Evolutionary conservation across 2,797 vertebrate species (phyloP).

Genomic region (Sebastolobus altivelis): DNA sequence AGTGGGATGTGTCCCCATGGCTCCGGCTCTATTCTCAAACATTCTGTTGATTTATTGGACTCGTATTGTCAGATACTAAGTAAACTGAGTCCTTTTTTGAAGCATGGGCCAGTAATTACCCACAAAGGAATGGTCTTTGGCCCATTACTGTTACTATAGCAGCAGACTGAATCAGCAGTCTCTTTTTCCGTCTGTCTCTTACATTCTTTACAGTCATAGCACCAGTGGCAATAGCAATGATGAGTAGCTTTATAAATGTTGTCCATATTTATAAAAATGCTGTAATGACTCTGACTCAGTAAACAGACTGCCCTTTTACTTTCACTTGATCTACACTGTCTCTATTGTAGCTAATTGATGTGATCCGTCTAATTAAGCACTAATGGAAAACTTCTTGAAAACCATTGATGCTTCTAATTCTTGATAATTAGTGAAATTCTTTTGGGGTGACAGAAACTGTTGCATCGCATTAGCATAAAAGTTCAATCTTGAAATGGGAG

Average conservation of each 20-base stretch:
- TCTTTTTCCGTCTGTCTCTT: not conserved
- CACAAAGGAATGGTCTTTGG: conserved; percentile 45
- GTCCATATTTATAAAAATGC: not conserved
- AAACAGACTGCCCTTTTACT: conserved; percentile 12
- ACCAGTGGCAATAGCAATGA: not conserved
- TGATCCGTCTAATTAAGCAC: conserved; percentile 20
- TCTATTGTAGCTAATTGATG: conserved; percentile 20
- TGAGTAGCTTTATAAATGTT: not conserved
- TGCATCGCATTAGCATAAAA: not conserved
- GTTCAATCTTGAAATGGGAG: not conserved
- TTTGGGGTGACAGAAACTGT: not conserved
- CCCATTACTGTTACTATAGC: conserved; percentile 43
- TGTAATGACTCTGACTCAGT: not conserved
- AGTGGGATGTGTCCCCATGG: conserved; percentile 62
- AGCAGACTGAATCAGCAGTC: conserved; percentile 24
- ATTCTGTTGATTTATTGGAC: conserved; percentile 60
- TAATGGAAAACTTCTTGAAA: conserved; percentile 26
- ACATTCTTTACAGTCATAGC: not conserved
- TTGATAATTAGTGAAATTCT: conserved; percentile 14
- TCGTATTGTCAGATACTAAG: conserved; percentile 53
- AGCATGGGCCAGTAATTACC: conserved; percentile 27
- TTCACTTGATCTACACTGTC: conserved; percentile 1
- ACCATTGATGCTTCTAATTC: conserved; percentile 21
- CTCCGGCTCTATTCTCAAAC: conserved; percentile 44
- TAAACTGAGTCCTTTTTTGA: conserved; percentile 43